Evolutionary conservation across 2,113 vertebrate species (phyloP).

Genomic region (Bos taurus): ARS-UCD2.0 NC_037329.1:5953501-5954000

Average conservation of each 20-base stretch:
- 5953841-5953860: neutral
- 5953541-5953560: neutral
- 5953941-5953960: neutral
- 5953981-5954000: neutral
- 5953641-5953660: neutral
- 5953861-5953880: neutral
- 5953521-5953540: neutral
- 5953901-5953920: neutral
- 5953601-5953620: neutral
- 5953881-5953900: neutral
- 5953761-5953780: neutral
- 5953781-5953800: neutral
- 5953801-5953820: neutral
- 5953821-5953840: neutral
- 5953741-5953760: neutral
- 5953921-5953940: neutral
- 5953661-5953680: neutral
- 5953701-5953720: neutral
- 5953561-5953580: neutral
- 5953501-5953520: neutral
- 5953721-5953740: neutral
- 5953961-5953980: constrained; percentile 14
- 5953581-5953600: neutral
- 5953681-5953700: neutral
- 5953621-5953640: neutral